Percentiles rank a stretch among this genome's conserved stretches.
Evolutionary conservation across 2,888 invertebrate species (phyloP).

Genomic region (Ischnura elegans): DNA sequence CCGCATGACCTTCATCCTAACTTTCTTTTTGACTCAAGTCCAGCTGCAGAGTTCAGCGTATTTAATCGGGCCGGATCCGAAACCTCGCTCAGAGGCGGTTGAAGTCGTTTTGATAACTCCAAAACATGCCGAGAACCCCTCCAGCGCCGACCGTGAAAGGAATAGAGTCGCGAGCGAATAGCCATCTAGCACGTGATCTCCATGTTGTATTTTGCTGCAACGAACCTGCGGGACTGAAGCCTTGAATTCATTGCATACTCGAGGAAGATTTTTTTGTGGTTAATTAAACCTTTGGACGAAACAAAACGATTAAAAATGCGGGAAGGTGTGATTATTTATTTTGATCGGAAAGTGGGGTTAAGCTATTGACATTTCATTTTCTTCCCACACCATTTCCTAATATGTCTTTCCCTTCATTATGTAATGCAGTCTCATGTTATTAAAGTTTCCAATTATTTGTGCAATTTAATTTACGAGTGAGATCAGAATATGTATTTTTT

Average conservation of each 20-base stretch:
- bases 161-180: not conserved
- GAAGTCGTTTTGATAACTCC: not conserved
- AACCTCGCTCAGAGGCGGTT: not conserved
- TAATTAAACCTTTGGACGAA: too few species aligned
- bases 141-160: not conserved
- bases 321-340: too few species aligned
- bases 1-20: not conserved
- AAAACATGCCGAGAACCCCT: not conserved
- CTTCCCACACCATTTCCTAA: too few species aligned
- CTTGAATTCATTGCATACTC: too few species aligned
- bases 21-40: not conserved
- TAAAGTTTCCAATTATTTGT: too few species aligned
- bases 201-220: not conserved
- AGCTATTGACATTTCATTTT: too few species aligned
- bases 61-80: not conserved
- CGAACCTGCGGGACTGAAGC: not conserved
- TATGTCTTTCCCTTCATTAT: too few species aligned
- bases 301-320: too few species aligned
- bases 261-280: not conserved
- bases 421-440: too few species aligned
- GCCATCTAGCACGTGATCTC: not conserved
- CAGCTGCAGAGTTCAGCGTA: not conserved
- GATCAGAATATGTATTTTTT: too few species aligned
- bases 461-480: too few species aligned
- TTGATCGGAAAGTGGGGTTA: too few species aligned